Evolutionary conservation across 2,888 invertebrate genomes (phyloP), one percentile per base, ranked within the genome.

Genomic region (Rapana venosa): DNA sequence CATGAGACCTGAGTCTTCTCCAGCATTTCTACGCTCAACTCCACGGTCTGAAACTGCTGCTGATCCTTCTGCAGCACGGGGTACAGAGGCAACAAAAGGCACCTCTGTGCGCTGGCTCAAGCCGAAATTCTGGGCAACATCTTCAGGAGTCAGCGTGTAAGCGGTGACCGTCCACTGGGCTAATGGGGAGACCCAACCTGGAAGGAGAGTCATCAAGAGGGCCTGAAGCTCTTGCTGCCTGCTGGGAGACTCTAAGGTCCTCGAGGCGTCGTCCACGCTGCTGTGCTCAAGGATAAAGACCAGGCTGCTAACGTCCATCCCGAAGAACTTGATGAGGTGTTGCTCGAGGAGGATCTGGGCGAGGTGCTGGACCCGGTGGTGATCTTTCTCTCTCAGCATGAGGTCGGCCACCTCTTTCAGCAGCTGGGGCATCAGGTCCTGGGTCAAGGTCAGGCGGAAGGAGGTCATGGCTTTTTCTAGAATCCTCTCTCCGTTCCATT

Each of bases 401-500:
- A 81, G 35, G 2, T 36, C 81, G 0, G 81, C 36, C 6, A 81
- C 35, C 36, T 81, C 81, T 81, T 13, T 81, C 20, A 81, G 81
- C 36, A 81, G 81, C 36, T 35, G 35, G 22, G 81, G 81, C 81
- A 81, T 81, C 35, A 81, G 32, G 32, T 81, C 81, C 32, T 35
- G 30, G 15, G 22, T 32, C 81, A 81, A 22, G 35, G 81, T 81
- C 36, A 81, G 35, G 22, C 81, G 81, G 81, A 81, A 81, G 15
- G 81, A 81, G 13, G 81, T 81, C 36, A 81, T 81, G 36, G 81
- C 81, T 5, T 81, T 81, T 0, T 81, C 35, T 17, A 81, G 36
- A 35, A 81, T 81, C 13, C 81, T 22, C 81, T 81, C 81, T 26
- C 81, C 81, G 36, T 81, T 81, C 81, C 81, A 81, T 17, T 81